Evolutionary conservation across 2,113 vertebrate species (phyloP).

Genomic region (Passer domesticus): DNA sequence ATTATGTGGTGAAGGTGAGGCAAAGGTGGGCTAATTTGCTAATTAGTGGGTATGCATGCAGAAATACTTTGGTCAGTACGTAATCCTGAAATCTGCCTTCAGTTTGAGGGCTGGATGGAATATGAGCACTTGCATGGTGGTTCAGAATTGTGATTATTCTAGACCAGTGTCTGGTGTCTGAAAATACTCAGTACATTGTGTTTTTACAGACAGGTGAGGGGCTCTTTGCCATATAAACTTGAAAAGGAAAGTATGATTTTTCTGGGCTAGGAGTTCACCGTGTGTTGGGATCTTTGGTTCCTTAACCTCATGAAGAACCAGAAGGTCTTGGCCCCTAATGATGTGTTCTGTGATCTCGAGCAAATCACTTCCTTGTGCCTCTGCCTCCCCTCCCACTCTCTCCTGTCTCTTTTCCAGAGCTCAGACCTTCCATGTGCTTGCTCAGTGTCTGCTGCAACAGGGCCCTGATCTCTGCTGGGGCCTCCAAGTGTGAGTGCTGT

Average conservation of each 20-base stretch:
- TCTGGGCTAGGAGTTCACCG: background rate
- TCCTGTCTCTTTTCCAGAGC: background rate
- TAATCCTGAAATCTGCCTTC: background rate
- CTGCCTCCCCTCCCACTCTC: background rate
- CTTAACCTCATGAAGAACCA: background rate
- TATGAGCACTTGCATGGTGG: background rate
- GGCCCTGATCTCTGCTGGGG: background rate
- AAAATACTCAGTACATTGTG: background rate
- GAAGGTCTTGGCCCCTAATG: background rate
- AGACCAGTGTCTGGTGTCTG: background rate
- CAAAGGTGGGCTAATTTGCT: background rate
- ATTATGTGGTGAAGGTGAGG: background rate
- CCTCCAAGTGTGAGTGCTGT: background rate
- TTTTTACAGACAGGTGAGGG: background rate
- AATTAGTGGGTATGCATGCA: background rate
- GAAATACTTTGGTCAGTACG: background rate
- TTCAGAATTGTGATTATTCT: background rate
- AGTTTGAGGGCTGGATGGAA: background rate
- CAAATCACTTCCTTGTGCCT: background rate
- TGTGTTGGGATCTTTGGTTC: background rate
- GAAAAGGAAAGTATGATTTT: background rate
- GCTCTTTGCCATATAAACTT: background rate
- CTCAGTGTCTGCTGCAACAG: background rate
- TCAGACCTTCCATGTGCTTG: background rate
- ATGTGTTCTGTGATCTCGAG: slow-evolving; percentile 25